Conservation (phyloP, 2,888 invertebrate species). For the Linnaemya tessellans region DNA sequence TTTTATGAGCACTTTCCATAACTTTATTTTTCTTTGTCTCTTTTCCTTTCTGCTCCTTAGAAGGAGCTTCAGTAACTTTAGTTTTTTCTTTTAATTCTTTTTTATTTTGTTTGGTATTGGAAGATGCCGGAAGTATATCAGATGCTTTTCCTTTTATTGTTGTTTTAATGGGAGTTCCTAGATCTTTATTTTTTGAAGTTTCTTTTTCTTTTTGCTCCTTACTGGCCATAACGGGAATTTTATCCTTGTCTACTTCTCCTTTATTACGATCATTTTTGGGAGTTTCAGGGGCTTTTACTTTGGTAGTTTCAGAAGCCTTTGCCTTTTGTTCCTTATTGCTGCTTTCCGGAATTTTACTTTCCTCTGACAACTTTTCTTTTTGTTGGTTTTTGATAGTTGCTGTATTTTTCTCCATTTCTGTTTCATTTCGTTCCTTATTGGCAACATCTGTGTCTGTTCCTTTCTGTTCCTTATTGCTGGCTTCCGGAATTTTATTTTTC, state of each 20-base stretch:
- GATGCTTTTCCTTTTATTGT: neutral
- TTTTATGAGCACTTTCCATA: neutral
- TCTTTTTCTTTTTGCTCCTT: neutral
- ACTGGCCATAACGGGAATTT: neutral
- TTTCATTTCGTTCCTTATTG: neutral
- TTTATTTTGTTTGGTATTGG: too few species aligned
- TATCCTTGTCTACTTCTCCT: neutral
- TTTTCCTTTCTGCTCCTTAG: too few species aligned
- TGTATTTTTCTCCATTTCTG: neutral
- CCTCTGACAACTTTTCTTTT: neutral
- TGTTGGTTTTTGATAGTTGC: neutral
- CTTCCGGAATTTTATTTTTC: neutral
- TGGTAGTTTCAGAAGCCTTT: neutral
- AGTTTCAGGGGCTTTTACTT: neutral
- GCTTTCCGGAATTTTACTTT: neutral
- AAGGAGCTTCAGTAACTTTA: too few species aligned
- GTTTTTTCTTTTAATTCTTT: too few species aligned
- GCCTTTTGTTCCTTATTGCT: neutral
- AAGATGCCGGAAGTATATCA: too few species aligned
- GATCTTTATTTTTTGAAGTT: neutral
- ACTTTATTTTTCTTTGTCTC: neutral
- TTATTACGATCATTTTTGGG: neutral
- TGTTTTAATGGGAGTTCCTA: neutral
- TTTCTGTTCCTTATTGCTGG: neutral
- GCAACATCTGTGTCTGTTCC: neutral